Percentiles rank a stretch among this genome's conserved stretches.
Evolutionary conservation across 2,888 invertebrate genomes (phyloP).

Genomic region (Epistrophella euchroma): DNA sequence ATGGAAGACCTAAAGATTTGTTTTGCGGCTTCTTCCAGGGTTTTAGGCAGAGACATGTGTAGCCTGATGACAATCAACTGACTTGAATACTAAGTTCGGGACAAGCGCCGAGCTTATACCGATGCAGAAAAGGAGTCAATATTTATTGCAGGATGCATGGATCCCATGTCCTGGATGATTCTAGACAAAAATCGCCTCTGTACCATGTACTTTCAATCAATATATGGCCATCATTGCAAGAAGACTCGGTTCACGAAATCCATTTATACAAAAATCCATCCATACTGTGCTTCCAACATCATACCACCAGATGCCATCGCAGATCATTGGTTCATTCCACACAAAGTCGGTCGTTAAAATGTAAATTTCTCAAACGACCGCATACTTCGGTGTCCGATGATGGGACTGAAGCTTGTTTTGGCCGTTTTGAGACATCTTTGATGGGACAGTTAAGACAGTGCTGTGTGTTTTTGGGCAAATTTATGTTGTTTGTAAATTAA

Average conservation of each 20-base stretch:
- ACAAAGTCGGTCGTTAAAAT: constrained; percentile 60
- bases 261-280: neutral
- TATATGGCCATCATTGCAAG: constrained; percentile 39
- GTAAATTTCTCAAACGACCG: constrained; percentile 66
- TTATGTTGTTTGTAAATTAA: constrained; percentile 67
- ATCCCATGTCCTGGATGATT: constrained; percentile 27
- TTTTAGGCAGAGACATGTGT: constrained; percentile 80
- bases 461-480: constrained; percentile 39
- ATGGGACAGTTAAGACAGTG: constrained; percentile 4
- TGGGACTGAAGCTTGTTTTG: constrained; percentile 38
- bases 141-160: constrained; percentile 44
- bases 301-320: constrained; percentile 11
- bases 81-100: constrained; percentile 81
- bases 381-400: constrained; percentile 34
- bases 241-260: neutral
- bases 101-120: constrained; percentile 60
- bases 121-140: constrained; percentile 17
- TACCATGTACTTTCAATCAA: constrained; percentile 21
- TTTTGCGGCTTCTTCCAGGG: constrained; percentile 23
- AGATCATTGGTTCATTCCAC: constrained; percentile 10
- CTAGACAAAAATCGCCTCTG: constrained; percentile 28
- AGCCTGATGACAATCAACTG: constrained; percentile 81
- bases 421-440: constrained; percentile 33
- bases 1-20: constrained; percentile 16
- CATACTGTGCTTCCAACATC: constrained; percentile 36